Evolutionary conservation across 2,888 invertebrate genomes (phyloP), one percentile per base, ranked within the genome.

Genomic region (Drosophila stalkeri): DNA sequence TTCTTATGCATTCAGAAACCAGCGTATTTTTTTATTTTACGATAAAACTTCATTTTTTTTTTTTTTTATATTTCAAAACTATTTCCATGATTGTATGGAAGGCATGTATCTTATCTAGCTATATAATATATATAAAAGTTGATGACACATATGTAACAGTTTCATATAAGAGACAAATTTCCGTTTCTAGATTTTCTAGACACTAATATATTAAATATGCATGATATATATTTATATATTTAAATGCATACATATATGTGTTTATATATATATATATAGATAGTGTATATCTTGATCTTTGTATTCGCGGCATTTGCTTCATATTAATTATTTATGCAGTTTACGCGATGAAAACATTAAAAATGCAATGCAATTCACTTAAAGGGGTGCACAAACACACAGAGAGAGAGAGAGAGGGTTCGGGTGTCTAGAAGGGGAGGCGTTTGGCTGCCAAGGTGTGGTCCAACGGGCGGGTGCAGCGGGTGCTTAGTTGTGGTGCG

Each of bases 291-390:
- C 43, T 33, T 9, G 23, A 57, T 55, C 43, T 67, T 59, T 44
- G 66, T 47, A 65, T 46, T 64, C 55, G 61, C 43, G 64, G 72
- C 61, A 72, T 63, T 75, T 68, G 64, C 60, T 62, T 82, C 54
- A 65, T 69, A 76, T 80, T 75, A 66, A 81, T 81, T 86, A 86
- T 70, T 75, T 85, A 87, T 87, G 86, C 86, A 74, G 73, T 86
- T 82, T 52, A 72, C 73, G 73, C 82, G 86, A 82, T 83, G 88
- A 77, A 86, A 86, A 81, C 83, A 86, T 85, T 89, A 81, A 63
- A 74, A 86, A 89, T 85, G 86, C 84, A 83, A 68, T 74, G 76
- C 81, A 77, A 71, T 65, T 64, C 69, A 59, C 39, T 51, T n/a
- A 35, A 31, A 44, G 57, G 46, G 27, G 12, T 16, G 18, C 16